These are phyloP conservation scores for Halcyon chelicuti DNA, from an alignment of 2,797 vertebrate genomes.

Conservation along the genomic window DNA sequence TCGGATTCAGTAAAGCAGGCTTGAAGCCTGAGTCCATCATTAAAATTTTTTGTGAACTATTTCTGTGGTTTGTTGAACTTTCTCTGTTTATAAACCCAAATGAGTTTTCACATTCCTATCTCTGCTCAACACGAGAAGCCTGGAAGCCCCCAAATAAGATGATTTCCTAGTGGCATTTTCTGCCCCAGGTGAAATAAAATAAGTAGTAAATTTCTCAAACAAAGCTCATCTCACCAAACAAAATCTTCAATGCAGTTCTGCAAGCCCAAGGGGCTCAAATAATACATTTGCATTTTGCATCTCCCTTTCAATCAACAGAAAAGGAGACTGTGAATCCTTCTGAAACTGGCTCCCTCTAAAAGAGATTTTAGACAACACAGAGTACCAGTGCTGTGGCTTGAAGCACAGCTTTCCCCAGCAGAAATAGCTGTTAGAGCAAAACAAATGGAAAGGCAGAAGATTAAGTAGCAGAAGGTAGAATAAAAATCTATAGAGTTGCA, in stretches of 20 bases:
- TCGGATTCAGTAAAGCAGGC: neutral
- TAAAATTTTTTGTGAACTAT: neutral
- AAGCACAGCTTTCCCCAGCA: neutral
- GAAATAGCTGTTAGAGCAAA: constrained; percentile 16
- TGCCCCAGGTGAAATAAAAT: constrained; percentile 25
- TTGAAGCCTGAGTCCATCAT: neutral
- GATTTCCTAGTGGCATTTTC: neutral
- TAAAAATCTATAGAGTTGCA: constrained; percentile 30
- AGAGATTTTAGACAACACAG: neutral
- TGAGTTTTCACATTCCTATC: neutral
- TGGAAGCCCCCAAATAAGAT: constrained; percentile 15
- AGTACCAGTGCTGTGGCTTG: neutral
- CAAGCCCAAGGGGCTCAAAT: constrained; percentile 19
- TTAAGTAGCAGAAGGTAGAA: constrained; percentile 30
- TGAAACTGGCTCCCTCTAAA: neutral
- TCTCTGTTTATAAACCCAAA: constrained; percentile 37
- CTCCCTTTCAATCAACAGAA: constrained; percentile 34
- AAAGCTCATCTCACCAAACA: constrained; percentile 35
- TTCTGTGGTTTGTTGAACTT: constrained; percentile 12
- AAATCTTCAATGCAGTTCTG: constrained; percentile 33
- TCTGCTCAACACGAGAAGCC: neutral
- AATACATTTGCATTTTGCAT: constrained; percentile 32
- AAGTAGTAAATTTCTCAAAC: constrained; percentile 30
- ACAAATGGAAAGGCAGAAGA: constrained; percentile 26
- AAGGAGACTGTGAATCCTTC: neutral